Evolutionary conservation across 1,140 invertebrate species (phyloP), one percentile per base, ranked within the genome.

Genomic region (Anastatus disparis): DNA sequence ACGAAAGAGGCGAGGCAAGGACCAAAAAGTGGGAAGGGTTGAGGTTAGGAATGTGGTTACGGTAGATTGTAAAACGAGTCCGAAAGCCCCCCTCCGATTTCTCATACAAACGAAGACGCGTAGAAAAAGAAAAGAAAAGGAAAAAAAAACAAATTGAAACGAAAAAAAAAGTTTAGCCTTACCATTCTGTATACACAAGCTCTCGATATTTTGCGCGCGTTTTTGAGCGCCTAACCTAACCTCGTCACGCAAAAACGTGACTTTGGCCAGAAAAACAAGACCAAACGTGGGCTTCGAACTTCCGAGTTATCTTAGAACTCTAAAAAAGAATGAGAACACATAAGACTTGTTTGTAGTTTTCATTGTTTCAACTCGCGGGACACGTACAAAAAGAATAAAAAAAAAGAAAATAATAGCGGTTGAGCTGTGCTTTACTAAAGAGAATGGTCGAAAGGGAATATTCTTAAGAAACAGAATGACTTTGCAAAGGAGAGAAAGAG

Each of bases 1-100:
- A 58, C 10, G 31, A 17, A 24, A 31, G 26, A 17, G n/a, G 13
- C 58, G 44, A 27, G 17, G 26, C 20, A 64, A 38, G 52, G 62
- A 24, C 50, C 35, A n/a, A 42, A 42, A 65, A 65, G 63, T 42
- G 22, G 26, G 8, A 40, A 40, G 20, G 63, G 48, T 53, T 65
- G 48, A 42, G 63, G 63, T 65, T 65, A 65, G 63, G 63, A 65
- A 65, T 65, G 63, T 24, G 22, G 62, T 65, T 29, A 27, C 35
- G 48, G n/a, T 15, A 17, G 50, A 64, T 64, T 22, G 56, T 40
- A 20, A 44, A n/a, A n/a, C 22, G 22, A 27, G 38, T 26, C 13
- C 22, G n/a, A n/a, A n/a, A n/a, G n/a, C n/a, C n/a, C n/a, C n/a
- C n/a, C n/a, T n/a, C n/a, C n/a, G n/a, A n/a, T n/a, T n/a, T n/a